A percentile compares a stretch with the other conserved stretches of the same genome.
These are phyloP conservation scores for Oreonectes daqikongensis DNA, from an alignment of 2,797 vertebrate genomes.

Conservation along the genomic window DNA sequence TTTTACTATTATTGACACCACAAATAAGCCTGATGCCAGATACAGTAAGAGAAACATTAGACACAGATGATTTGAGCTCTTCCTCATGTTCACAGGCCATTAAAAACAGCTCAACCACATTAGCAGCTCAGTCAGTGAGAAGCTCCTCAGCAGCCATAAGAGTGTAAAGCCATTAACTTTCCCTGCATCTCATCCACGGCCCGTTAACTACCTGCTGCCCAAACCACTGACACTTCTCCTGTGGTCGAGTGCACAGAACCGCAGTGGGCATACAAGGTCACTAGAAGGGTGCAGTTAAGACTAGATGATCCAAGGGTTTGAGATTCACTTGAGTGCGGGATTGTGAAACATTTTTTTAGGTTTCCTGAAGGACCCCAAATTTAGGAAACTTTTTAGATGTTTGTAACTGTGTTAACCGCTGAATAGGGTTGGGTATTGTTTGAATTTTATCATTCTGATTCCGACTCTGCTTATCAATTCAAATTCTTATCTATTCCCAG, in stretches of 20 bases:
- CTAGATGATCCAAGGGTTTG: neutral
- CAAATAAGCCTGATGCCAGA: neutral
- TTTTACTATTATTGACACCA: neutral
- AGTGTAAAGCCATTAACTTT: slow-evolving; percentile 68
- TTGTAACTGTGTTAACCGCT: no score
- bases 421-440: no score
- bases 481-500: no score
- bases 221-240: neutral
- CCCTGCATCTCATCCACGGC: neutral
- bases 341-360: no score
- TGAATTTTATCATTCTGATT: no score
- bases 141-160: slow-evolving; percentile 70
- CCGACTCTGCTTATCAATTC: no score
- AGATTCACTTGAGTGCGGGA: no score
- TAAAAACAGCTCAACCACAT: slow-evolving; percentile 68
- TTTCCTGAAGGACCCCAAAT: no score
- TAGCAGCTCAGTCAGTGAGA: slow-evolving; percentile 65
- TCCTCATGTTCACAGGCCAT: slow-evolving; percentile 54
- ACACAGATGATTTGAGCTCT: slow-evolving; percentile 17
- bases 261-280: slow-evolving; percentile 7
- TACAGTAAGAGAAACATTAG: neutral
- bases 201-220: slow-evolving; percentile 7
- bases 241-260: neutral
- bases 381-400: no score
- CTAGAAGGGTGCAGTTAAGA: neutral